Conservation (phyloP, 1,140 invertebrate species). For the Procambarus virginalis region DNA sequence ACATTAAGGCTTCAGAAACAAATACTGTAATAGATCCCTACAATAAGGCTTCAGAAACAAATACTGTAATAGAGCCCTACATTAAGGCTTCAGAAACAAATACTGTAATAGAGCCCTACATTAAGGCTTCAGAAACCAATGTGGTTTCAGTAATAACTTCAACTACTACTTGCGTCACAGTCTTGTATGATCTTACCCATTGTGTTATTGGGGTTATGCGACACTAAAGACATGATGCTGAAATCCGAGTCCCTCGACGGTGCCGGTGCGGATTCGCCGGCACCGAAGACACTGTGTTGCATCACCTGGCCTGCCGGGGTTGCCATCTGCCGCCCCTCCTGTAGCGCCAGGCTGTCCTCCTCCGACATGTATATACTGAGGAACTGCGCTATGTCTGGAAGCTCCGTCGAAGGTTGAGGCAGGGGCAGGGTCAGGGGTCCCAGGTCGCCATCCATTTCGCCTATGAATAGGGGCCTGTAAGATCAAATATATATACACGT, state of each 20-base stretch:
- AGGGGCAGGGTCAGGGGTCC: background rate
- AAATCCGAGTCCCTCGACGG: constrained; percentile 42
- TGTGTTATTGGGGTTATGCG: constrained; percentile 22
- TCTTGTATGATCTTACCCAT: background rate
- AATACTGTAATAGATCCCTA: too few relatives aligned
- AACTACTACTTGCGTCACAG: too few relatives aligned
- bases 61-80: too few relatives aligned
- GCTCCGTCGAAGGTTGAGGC: constrained; percentile 22
- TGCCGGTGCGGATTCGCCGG: background rate
- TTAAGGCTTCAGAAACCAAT: too few relatives aligned
- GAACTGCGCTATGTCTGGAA: constrained; percentile 52
- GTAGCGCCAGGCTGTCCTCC: constrained; percentile 36
- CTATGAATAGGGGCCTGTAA: background rate
- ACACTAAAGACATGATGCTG: constrained; percentile 49
- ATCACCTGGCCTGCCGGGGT: constrained; percentile 10
- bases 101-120: too few relatives aligned
- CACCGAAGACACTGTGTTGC: constrained; percentile 45
- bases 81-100: too few relatives aligned
- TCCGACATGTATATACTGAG: constrained; percentile 49
- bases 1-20: too few relatives aligned
- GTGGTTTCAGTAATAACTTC: too few relatives aligned
- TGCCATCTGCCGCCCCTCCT: background rate
- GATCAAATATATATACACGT: too few relatives aligned
- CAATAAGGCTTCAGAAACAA: too few relatives aligned
- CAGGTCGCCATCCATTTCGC: constrained; percentile 9